Base-by-base conservation (phyloP, 2,888 invertebrate species). In the Drosophila paranaensis region DNA sequence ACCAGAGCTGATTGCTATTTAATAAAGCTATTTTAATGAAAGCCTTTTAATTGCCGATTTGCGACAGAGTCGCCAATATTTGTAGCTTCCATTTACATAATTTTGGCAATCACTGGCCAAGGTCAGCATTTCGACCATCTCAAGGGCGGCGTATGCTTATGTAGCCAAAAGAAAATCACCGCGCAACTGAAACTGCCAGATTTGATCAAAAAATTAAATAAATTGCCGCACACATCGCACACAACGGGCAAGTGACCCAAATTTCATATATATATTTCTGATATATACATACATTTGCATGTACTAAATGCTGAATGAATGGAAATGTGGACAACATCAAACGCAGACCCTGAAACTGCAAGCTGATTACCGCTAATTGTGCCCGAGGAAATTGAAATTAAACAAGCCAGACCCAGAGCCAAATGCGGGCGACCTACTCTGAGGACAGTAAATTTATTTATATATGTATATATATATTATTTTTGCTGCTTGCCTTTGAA, bases 341-440 rank as follows among this genome's bases (percentile, higher is more conserved):
- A 39, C 42, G 27, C 53, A 48, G 45, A 53, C 25, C 39, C 57
- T 60, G 69, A 50, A 69, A 69, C 40, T 57, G 74, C 72, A 71
- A 76, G 80, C 88, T 88, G 89, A 89, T 87, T 89, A 89, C 77
- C 72, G 75, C 85, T 88, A 89, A 86, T 87, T 89, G 88, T 63
- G 77, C 75, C 60, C 81, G 72, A 74, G 81, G 80, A 82, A 80
- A 78, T 80, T 66, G 66, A 80, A 86, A 80, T 72, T 64, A 70
- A 73, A 76, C 66, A 64, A 66, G 60, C 45, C 64, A 62, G 45
- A 54, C 14, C 27, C 46, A 20, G 11, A 16, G 55, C 66, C 60
- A 62, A 56, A 43, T 14, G n/a, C 43, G 37, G 30, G 8, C 45
- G 20, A 48, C 37, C 55, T 33, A 27, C 46, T 27, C 27, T 27